Percentiles rank a stretch among this genome's conserved stretches.
Evolutionary conservation across 1,140 invertebrate genomes (phyloP).

Genomic region (Aporrectodea caliginosa): DNA sequence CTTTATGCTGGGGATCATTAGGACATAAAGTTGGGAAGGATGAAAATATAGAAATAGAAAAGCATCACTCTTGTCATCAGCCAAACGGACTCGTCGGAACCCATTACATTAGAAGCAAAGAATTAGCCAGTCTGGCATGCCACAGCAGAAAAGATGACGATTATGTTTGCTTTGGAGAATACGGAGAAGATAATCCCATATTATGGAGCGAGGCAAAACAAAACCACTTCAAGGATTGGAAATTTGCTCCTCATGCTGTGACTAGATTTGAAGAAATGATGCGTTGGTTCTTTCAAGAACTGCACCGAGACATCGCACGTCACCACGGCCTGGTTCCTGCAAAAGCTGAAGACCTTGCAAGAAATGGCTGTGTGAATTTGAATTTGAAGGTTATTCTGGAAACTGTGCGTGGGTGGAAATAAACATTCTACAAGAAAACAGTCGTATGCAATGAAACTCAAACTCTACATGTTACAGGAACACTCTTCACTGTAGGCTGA

Average conservation of each 20-base stretch:
- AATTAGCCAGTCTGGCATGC: neutral
- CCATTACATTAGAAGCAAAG: neutral
- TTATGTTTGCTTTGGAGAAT: neutral
- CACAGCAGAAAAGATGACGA: neutral
- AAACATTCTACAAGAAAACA: too few species aligned
- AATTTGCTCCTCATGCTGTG: neutral
- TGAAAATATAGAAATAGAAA: neutral
- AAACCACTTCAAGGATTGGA: neutral
- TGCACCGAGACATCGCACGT: neutral
- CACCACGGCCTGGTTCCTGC: constrained; percentile 6
- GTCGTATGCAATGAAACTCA: too few species aligned
- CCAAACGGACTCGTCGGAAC: neutral
- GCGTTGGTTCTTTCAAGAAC: neutral
- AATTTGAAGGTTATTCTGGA: too few species aligned
- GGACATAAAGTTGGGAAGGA: neutral
- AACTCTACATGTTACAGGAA: too few species aligned
- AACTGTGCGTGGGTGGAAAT: too few species aligned
- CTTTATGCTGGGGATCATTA: neutral
- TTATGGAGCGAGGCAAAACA: neutral
- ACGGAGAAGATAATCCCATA: neutral
- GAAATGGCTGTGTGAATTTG: too few species aligned
- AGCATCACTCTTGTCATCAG: neutral
- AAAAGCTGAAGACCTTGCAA: too few species aligned
- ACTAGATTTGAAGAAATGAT: neutral
- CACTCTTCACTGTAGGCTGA: too few species aligned